A percentile compares a stretch with the other conserved stretches of the same genome.
These are phyloP conservation scores for Myxocyprinus asiaticus DNA, from an alignment of 2,113 vertebrate species.

Conservation along the genomic window DNA sequence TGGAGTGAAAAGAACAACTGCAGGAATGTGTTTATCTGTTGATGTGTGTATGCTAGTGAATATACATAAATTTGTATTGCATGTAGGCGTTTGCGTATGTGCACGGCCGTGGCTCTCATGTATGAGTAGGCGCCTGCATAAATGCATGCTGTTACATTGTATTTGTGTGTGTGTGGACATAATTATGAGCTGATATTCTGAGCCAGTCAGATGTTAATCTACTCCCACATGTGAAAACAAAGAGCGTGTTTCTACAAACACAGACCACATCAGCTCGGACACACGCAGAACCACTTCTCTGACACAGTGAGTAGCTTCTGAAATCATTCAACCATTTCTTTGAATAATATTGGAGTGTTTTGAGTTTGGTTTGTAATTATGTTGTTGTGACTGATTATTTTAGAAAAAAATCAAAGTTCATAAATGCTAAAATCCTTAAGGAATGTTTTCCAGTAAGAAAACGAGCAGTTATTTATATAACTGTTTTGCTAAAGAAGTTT, in stretches of 20 bases:
- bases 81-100: background rate
- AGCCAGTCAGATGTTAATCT: constrained; percentile 14
- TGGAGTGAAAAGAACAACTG: background rate
- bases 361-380: background rate
- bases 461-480: too few species aligned
- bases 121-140: background rate
- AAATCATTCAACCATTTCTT: background rate
- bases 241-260: constrained; percentile 35
- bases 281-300: constrained; percentile 13
- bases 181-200: constrained; percentile 27
- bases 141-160: background rate
- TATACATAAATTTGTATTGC: background rate
- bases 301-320: constrained; percentile 27
- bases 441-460: too few species aligned
- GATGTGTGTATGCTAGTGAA: background rate
- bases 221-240: constrained; percentile 50
- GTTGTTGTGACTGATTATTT: background rate
- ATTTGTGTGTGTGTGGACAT: constrained; percentile 24
- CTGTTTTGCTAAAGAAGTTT: too few species aligned
- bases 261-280: constrained; percentile 29
- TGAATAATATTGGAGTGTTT: background rate
- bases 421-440: too few species aligned
- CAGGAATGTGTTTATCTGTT: background rate
- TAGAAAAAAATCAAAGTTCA: too few species aligned
- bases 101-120: constrained; percentile 4